Percentiles rank a stretch among this genome's conserved stretches.
phyloP scores from a whole-genome alignment of 2,797 vertebrate genomes.

The Enteromius thamalakanensis region DNA sequence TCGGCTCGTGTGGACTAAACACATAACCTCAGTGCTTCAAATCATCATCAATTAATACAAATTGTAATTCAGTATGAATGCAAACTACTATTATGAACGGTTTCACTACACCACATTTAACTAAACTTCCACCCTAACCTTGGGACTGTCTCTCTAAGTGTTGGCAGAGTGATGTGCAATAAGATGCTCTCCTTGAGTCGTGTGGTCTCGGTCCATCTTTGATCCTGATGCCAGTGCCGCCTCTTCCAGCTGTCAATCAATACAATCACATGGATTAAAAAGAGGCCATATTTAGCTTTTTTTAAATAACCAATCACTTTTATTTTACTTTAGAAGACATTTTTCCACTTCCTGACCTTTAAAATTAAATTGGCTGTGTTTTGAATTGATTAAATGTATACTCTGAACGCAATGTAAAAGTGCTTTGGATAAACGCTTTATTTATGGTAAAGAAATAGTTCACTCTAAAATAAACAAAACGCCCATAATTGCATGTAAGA shows the following conservation, averaged over 20 bases:
- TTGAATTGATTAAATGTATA: background rate
- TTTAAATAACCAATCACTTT: background rate
- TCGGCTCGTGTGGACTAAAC: background rate
- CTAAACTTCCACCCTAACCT: constrained; percentile 15
- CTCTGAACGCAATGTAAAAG: background rate
- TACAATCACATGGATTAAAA: background rate
- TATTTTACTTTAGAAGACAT: background rate
- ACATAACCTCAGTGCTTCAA: constrained; percentile 25
- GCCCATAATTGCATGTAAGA: background rate
- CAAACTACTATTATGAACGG: background rate
- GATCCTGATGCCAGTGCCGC: constrained; percentile 58
- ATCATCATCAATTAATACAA: background rate
- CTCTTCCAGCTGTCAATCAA: constrained; percentile 70
- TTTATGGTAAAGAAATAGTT: background rate
- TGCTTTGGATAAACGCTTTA: background rate
- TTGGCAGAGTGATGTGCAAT: constrained; percentile 60
- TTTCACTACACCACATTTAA: background rate
- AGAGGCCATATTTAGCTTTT: background rate
- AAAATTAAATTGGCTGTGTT: background rate
- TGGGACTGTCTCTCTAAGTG: constrained; percentile 30
- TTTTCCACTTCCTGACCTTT: background rate
- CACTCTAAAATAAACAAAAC: background rate
- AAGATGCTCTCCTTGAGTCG: constrained; percentile 68
- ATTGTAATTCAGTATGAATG: background rate
- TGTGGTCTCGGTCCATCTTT: constrained; percentile 44